Conservation (phyloP, 2,113 vertebrate genomes). For the Vulpes vulpes region DNA sequence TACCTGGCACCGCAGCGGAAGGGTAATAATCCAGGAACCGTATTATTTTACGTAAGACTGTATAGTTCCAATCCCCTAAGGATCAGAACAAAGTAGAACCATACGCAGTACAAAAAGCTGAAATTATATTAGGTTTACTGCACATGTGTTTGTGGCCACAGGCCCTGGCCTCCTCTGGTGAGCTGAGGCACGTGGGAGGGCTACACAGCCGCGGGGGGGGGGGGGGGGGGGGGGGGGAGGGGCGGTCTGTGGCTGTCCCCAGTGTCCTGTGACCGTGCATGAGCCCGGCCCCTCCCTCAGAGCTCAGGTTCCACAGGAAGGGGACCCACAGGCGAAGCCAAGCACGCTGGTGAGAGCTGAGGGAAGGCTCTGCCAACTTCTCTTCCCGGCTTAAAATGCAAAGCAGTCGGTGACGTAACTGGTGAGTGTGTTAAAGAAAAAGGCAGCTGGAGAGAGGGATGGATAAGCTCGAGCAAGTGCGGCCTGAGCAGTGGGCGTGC, state of each 20-base stretch:
- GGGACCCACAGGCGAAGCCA: background rate
- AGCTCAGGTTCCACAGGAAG: background rate
- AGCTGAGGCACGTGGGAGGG: background rate
- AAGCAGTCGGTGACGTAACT: background rate
- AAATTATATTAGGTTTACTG: background rate
- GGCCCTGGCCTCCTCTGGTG: background rate
- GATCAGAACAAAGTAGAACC: background rate
- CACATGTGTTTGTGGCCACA: background rate
- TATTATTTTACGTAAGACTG: fast-evolving
- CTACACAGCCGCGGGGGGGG: background rate
- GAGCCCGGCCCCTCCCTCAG: background rate
- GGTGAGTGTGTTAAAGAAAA: background rate
- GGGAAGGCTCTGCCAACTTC: background rate
- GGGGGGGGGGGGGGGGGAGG: too few species aligned
- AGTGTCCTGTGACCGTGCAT: too few species aligned
- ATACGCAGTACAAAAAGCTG: background rate
- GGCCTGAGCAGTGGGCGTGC: fast-evolving
- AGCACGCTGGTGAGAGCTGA: too few species aligned
- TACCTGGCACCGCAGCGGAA: background rate
- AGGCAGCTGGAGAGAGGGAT: background rate
- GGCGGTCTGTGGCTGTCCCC: background rate
- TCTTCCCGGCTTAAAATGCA: background rate
- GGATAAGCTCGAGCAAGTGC: background rate
- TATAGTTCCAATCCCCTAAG: background rate
- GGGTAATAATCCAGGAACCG: too few species aligned